Conservation (phyloP, 2,113 vertebrate genomes). For the Tonatia bakeri region DNA sequence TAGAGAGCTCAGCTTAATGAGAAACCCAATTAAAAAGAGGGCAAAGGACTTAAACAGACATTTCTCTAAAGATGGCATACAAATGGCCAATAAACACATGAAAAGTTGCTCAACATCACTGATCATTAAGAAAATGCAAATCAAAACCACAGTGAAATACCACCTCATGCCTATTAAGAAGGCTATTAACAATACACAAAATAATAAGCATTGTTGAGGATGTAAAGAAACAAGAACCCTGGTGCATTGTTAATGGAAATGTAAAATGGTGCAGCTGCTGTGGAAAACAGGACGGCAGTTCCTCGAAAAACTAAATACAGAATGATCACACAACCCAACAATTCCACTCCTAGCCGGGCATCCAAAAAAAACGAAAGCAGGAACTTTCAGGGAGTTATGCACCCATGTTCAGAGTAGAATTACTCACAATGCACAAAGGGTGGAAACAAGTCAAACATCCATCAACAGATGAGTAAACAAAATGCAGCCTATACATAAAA, state of each 20-base stretch:
- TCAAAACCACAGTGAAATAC: neutral
- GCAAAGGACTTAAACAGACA: neutral
- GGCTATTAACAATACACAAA: neutral
- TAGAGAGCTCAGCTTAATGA: neutral
- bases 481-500: neutral
- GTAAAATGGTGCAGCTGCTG: neutral
- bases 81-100: neutral
- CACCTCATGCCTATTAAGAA: neutral
- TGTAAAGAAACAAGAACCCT: neutral
- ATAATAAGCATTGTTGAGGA: neutral
- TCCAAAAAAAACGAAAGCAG: neutral
- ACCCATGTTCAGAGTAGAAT: neutral
- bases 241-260: neutral
- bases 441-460: neutral
- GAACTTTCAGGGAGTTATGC: neutral
- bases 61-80: neutral
- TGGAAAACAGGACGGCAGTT: neutral
- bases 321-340: neutral
- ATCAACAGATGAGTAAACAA: neutral
- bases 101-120: neutral
- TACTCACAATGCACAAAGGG: neutral
- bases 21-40: neutral
- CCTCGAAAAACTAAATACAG: neutral
- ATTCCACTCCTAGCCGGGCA: neutral
- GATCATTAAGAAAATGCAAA: neutral